Base-by-base conservation (phyloP, 2,797 vertebrate species). In the Crypturellus tataupa region DNA sequence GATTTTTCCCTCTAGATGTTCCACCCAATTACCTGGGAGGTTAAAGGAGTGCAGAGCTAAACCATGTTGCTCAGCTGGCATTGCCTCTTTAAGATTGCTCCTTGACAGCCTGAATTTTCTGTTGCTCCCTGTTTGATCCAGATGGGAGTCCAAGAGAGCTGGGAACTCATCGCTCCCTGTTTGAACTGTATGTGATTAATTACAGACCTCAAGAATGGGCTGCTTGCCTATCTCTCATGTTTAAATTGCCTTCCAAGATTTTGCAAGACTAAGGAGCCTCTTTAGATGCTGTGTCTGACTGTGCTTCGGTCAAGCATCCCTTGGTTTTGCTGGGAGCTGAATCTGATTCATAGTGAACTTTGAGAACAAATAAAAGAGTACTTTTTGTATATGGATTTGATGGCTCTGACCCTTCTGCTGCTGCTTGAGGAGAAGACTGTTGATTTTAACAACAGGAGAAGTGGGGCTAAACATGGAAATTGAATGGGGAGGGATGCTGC, bases 221-320 rank as follows among this genome's bases (percentile, higher is more conserved):
- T 93, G 39, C 53, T 95, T 94, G 91, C 68, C 86, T 92, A 58
- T 95, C 69, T 94, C 56, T 90, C 55, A 35, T 87, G 70, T 94
- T 95, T 93, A 94, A 96, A 96, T 95, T 94, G 91, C 79, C 84
- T 96, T 94, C 76, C 58, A 73, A 89, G 75, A 91, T 90, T 95
- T 91, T 91, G 56, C 72, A 92, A 94, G 73, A 77, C 79, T 91
- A 80, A 92, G 67, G 78, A 88, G 33, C 60, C 55, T 93, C 53
- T 95, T 96, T 73, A 4, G 58, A 89, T 94, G 72, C 93, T 94
- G 87, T 29, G 62, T 84, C 69, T 90, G 67, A 75, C 89, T 70
- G 46, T 84, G 79, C 47, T 58, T 85, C 0, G 0, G 70, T 95
- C 92, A 91, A 96, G 46, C 62, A 44, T 86, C 44, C 73, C 35